Base-by-base conservation (phyloP, 2,888 invertebrate species). In the Drosophila bunnanda region DNA sequence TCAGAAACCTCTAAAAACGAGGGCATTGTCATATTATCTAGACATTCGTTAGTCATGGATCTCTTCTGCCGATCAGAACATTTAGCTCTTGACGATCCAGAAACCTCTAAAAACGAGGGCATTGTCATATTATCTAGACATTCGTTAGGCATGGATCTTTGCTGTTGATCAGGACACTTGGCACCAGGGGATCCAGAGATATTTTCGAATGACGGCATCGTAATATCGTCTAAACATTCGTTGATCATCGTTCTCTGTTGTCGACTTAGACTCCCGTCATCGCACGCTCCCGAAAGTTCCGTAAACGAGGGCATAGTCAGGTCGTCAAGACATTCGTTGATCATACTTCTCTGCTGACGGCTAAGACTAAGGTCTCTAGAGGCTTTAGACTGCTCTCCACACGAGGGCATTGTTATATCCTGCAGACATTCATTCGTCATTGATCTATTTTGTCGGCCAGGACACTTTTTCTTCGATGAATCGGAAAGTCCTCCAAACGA, bases 1-100 rank as follows among this genome's bases (percentile, higher is more conserved):
- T 8, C 60, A 12, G 39, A 20, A 17, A 12, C 20, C 6, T 20
- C 59, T 13, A 15, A 41, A 20, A 28, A 60, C 0, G 60, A 34
- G 2, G 74, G 72, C 70, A 44, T 44, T n/a, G 44, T 56, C 8
- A 56, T 46, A 32, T 56, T 44, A n/a, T 56, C 12, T n/a, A 56
- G n/a, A n/a, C 44, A 32, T 13, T 39, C 39, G 10, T 17, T 39
- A 4, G 39, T 17, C n/a, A 17, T 38, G 17, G n/a, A 9, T 10
- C 10, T 39, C 39, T 17, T 17, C 5, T 10, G 1, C n/a, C n/a
- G 9, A 17, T 9, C 17, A 17, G 39, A 4, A 17, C 17, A 17
- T 9, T 10, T 39, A 1, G 10, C 39, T 7, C 39, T 17, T 10
- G 39, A 39, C 0, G 36, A 36, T 2, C 39, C 43, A 3, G 53